phyloP scores from a whole-genome alignment of 2,888 invertebrate species.

The Empis livida region DNA sequence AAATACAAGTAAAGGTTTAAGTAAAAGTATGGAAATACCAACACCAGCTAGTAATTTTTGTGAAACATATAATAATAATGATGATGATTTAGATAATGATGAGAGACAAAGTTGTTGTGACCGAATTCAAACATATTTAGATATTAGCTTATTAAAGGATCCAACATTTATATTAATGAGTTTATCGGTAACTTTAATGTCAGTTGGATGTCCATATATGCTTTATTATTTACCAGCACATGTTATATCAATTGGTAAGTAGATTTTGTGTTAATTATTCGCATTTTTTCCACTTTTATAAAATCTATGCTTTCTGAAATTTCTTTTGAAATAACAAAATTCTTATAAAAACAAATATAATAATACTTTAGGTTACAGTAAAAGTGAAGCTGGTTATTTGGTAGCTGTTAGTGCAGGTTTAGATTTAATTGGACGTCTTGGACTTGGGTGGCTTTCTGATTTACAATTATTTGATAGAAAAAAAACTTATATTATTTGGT shows the following conservation, averaged over 20 bases:
- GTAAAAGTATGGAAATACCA: slow-evolving; percentile 37
- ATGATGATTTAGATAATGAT: slow-evolving; percentile 27
- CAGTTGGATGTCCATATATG: slow-evolving; percentile 64
- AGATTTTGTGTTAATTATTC: too few species aligned
- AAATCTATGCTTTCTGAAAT: too few species aligned
- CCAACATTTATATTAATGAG: slow-evolving; percentile 58
- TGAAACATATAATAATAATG: slow-evolving; percentile 19
- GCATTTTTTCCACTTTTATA: too few species aligned
- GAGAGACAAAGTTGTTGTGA: slow-evolving; percentile 28
- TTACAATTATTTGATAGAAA: slow-evolving; percentile 54
- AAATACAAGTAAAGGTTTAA: slow-evolving; percentile 29
- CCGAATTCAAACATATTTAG: slow-evolving; percentile 43
- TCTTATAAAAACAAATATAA: too few species aligned
- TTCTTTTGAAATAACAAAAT: too few species aligned
- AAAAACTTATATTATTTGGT: slow-evolving; percentile 61
- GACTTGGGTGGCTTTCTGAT: slow-evolving; percentile 61
- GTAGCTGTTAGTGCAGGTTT: slow-evolving; percentile 62
- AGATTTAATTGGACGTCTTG: slow-evolving; percentile 57
- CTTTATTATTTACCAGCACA: slow-evolving; percentile 63
- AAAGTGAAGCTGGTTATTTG: slow-evolving; percentile 46
- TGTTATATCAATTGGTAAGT: slow-evolving; percentile 47
- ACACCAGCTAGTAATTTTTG: slow-evolving; percentile 33
- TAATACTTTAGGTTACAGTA: slow-evolving; percentile 36
- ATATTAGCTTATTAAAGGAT: slow-evolving; percentile 52
- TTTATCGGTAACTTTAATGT: slow-evolving; percentile 59